A percentile compares a stretch with the other conserved stretches of the same genome.
Conservation (phyloP, 2,113 vertebrate species). For the Spermophilus dauricus region DNA sequence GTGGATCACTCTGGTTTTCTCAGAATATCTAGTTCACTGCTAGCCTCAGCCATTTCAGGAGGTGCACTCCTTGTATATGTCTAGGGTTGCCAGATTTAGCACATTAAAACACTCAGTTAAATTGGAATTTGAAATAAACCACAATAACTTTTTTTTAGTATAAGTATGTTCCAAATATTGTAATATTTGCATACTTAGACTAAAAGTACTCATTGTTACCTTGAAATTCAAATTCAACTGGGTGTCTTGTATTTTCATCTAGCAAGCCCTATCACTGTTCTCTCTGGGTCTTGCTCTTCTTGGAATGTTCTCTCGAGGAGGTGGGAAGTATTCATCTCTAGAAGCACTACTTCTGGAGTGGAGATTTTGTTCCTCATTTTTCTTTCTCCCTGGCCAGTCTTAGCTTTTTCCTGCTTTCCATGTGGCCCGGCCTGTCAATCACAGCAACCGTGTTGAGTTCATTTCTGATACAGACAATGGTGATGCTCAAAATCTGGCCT, state of each 20-base stretch:
- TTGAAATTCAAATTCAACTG: not conserved
- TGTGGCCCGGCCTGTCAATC: not conserved
- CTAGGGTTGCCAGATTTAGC: not conserved
- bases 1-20: not conserved
- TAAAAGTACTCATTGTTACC: not conserved
- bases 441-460: not conserved
- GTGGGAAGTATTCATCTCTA: not conserved
- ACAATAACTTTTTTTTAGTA: not conserved
- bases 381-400: not conserved
- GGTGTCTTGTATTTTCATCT: not conserved
- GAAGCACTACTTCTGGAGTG: not conserved
- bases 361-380: not conserved
- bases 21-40: not conserved
- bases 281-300: not conserved
- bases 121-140: slow-evolving; percentile 51
- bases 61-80: not conserved
- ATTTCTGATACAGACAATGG: not conserved
- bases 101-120: slow-evolving; percentile 17
- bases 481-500: slow-evolving; percentile 18
- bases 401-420: not conserved
- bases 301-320: not conserved
- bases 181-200: not conserved
- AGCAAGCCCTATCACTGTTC: not conserved
- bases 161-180: not conserved
- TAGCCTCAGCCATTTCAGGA: not conserved